Evolutionary conservation across 2,113 vertebrate genomes (phyloP).

Genomic region (Leuciscus idus): DNA sequence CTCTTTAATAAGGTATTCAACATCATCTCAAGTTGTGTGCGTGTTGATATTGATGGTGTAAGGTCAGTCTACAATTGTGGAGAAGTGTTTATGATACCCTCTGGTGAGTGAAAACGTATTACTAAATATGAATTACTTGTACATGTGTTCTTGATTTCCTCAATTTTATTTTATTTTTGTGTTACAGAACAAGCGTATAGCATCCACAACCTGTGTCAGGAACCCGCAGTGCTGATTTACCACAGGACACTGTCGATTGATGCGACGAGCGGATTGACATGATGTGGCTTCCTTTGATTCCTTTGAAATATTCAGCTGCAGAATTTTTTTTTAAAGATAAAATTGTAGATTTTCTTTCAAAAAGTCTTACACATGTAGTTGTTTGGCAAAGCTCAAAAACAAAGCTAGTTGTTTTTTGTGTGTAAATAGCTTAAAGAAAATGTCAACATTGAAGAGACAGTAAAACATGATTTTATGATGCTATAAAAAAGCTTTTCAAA

Average conservation of each 20-base stretch:
- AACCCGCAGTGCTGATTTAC: constrained; percentile 73
- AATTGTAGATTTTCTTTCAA: constrained; percentile 39
- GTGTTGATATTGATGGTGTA: constrained; percentile 61
- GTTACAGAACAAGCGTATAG: constrained; percentile 71
- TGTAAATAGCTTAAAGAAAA: constrained; percentile 46
- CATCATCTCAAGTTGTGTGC: constrained; percentile 71
- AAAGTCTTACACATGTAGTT: neutral
- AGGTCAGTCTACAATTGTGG: constrained; percentile 62
- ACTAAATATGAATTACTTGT: neutral
- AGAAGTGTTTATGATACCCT: constrained; percentile 70
- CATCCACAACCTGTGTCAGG: constrained; percentile 67
- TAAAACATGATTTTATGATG: constrained; percentile 6
- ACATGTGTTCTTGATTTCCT: neutral
- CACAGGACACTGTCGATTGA: constrained; percentile 63
- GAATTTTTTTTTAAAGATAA: constrained; percentile 10
- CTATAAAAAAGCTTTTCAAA: constrained; percentile 24
- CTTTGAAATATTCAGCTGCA: neutral
- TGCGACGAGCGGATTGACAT: neutral
- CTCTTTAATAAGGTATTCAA: constrained; percentile 69
- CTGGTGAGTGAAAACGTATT: constrained; percentile 63
- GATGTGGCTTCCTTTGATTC: neutral
- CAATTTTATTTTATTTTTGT: neutral
- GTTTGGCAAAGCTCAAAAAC: neutral
- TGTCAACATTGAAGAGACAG: neutral
- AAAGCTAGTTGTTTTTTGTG: neutral